These are phyloP conservation scores for Neomorphus geoffroyi DNA, from an alignment of 2,797 vertebrate species.

Conservation along the genomic window DNA sequence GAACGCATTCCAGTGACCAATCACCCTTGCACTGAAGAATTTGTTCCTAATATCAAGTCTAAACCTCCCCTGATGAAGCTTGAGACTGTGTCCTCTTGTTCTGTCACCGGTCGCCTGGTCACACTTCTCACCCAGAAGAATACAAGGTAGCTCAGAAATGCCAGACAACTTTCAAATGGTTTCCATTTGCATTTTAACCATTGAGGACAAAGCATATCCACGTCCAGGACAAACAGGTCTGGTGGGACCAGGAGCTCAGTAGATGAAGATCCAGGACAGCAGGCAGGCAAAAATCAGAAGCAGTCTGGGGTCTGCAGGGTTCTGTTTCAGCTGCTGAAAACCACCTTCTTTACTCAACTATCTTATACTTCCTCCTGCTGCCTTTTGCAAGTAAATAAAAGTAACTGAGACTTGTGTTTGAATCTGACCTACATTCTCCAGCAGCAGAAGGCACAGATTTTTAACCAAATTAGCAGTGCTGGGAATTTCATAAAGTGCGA, in stretches of 20 bases:
- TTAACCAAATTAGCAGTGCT: background rate
- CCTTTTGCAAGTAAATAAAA: background rate
- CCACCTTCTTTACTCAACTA: background rate
- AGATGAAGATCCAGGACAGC: background rate
- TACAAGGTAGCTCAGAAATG: background rate
- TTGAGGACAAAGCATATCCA: background rate
- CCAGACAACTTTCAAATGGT: background rate
- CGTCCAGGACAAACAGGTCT: background rate
- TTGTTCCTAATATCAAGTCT: too few relatives aligned
- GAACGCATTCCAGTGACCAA: too few relatives aligned
- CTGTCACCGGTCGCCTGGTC: too few relatives aligned
- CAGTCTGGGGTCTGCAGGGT: background rate
- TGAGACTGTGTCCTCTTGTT: too few relatives aligned
- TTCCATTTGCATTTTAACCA: background rate
- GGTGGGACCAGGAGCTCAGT: background rate
- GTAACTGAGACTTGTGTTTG: background rate
- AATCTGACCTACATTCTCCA: background rate
- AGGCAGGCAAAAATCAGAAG: background rate
- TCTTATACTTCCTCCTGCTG: background rate
- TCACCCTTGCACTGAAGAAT: too few relatives aligned
- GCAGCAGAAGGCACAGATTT: background rate
- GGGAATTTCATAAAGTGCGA: background rate
- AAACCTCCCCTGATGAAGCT: too few relatives aligned
- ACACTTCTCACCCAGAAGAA: background rate
- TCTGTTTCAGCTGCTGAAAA: background rate